Evolutionary conservation across 1,140 invertebrate genomes (phyloP).

Genomic region (Pseudobourletiella spinata): DNA sequence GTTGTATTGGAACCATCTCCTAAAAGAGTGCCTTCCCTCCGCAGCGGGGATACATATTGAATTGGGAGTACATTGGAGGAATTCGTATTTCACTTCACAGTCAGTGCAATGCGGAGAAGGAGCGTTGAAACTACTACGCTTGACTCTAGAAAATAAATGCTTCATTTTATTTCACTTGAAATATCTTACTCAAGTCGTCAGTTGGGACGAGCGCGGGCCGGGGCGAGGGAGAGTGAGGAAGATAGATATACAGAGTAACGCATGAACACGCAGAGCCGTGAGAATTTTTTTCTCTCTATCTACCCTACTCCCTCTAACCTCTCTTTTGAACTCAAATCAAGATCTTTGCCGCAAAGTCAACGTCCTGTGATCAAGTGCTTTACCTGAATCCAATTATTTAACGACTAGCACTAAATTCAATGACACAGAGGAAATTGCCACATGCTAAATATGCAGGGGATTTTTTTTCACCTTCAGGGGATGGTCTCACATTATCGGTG

Average conservation of each 20-base stretch:
- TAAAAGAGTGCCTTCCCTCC: too few relatives aligned
- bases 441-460: background rate
- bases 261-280: conserved; percentile 21
- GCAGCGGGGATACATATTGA: too few relatives aligned
- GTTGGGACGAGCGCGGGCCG: too few relatives aligned
- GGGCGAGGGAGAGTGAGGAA: too few relatives aligned
- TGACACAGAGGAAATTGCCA: conserved; percentile 1
- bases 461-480: too few relatives aligned
- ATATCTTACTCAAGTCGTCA: background rate
- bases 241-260: too few relatives aligned
- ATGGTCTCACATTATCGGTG: too few relatives aligned
- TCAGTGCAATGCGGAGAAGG: too few relatives aligned
- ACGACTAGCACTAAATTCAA: conserved; percentile 8
- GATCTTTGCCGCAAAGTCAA: conserved; percentile 25
- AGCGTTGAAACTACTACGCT: too few relatives aligned
- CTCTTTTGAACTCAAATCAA: conserved; percentile 21
- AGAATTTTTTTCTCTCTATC: conserved; percentile 21
- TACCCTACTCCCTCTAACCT: background rate
- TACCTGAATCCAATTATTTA: conserved; percentile 20
- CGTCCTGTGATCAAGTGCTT: conserved; percentile 28
- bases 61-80: too few relatives aligned
- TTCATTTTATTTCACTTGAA: conserved; percentile 11
- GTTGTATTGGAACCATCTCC: too few relatives aligned
- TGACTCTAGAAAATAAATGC: conserved; percentile 2
- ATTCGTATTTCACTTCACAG: too few relatives aligned